Conservation (phyloP, 64 coral and sea anemone species). For the Exaiptasia diaphana region DNA sequence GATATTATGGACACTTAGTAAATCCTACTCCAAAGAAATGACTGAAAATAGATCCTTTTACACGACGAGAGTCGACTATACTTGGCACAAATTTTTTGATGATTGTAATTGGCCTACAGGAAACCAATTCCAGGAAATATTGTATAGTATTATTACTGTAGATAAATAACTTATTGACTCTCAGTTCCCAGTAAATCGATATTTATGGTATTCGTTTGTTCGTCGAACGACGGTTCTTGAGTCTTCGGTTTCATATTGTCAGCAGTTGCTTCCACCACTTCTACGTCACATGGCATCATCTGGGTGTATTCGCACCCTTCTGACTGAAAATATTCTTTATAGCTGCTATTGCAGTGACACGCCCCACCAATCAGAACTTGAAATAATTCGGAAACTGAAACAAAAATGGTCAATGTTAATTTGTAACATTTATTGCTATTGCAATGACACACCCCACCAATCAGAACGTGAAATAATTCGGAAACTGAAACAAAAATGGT, state of each 20-base stretch:
- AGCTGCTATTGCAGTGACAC: slow-evolving; percentile 15
- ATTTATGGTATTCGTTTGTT: neutral
- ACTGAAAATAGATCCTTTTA: no score
- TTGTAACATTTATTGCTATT: no score
- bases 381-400: slow-evolving; percentile 7
- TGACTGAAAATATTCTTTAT: slow-evolving; percentile 1
- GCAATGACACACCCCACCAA: slow-evolving; percentile 6
- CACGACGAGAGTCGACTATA: no score
- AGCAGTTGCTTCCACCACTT: slow-evolving; percentile 4
- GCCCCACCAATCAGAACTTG: slow-evolving; percentile 2
- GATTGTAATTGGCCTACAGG: no score
- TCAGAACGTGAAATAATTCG: slow-evolving; percentile 1
- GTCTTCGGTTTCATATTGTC: slow-evolving; percentile 5
- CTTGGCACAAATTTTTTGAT: no score
- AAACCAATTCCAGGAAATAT: no score
- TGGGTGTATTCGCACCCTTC: slow-evolving; percentile 25
- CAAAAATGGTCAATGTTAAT: no score
- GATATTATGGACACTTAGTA: no score
- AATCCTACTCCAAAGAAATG: no score
- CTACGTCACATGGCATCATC: slow-evolving; percentile 27
- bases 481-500: neutral
- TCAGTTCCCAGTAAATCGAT: no score
- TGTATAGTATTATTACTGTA: no score
- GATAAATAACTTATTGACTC: no score
- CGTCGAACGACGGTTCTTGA: neutral